These are phyloP conservation scores for Leucoptera coffeella DNA, from an alignment of 2,888 invertebrate genomes.

Conservation along the genomic window DNA sequence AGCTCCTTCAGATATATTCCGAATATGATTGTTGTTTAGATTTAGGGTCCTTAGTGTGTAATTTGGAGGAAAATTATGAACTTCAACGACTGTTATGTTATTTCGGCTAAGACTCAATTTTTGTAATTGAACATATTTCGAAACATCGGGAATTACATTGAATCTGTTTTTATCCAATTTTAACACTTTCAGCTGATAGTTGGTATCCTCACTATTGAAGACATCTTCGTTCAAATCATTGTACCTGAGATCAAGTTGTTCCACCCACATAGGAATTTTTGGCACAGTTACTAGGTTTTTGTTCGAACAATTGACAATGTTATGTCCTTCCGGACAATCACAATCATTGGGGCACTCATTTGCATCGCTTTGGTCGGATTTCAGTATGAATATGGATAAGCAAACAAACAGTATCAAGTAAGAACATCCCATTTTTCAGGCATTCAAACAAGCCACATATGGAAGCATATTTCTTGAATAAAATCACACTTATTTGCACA, in stretches of 20 bases:
- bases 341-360: slow-evolving; percentile 63
- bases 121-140: slow-evolving; percentile 31
- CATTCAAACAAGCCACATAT: slow-evolving; percentile 13
- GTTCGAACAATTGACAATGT: slow-evolving; percentile 73
- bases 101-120: slow-evolving; percentile 61
- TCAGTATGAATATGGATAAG: slow-evolving; percentile 19
- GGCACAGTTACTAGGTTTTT: slow-evolving; percentile 65
- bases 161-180: slow-evolving; percentile 55
- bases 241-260: slow-evolving; percentile 60
- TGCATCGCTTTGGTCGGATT: slow-evolving; percentile 22
- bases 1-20: slow-evolving; percentile 61
- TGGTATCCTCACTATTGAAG: slow-evolving; percentile 23
- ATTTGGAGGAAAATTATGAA: slow-evolving; percentile 54
- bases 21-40: slow-evolving; percentile 61
- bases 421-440: slow-evolving; percentile 44
- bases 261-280: slow-evolving; percentile 70
- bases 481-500: no score
- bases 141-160: slow-evolving; percentile 49
- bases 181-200: slow-evolving; percentile 24
- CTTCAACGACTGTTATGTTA: slow-evolving; percentile 47
- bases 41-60: slow-evolving; percentile 36
- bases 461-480: no score
- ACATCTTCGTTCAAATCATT: slow-evolving; percentile 37
- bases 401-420: slow-evolving; percentile 38
- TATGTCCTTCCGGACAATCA: slow-evolving; percentile 63